Base-by-base conservation (phyloP, 2,888 invertebrate species). In the Ectemnius lituratus region DNA sequence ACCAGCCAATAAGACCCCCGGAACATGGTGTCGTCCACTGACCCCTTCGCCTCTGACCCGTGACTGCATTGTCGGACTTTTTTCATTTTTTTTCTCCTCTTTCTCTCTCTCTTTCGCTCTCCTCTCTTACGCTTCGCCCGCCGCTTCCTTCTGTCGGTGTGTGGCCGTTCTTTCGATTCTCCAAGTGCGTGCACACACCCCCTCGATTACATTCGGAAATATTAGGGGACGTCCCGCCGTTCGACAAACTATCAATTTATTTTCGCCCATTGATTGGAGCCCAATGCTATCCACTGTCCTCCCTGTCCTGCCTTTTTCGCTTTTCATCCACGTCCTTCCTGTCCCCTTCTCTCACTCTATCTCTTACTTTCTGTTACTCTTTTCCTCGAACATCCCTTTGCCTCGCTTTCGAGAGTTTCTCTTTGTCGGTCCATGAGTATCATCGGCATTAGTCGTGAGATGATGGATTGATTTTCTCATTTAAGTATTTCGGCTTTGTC, bases 201-300 rank as follows among this genome's bases (percentile, higher is more conserved):
- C 89, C 86, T 89, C 90, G 90, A 90, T 90, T 91, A 90, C 89
- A 88, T 89, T 90, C 90, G 90, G 90, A 90, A 90, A 90, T 90
- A 90, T 90, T 90, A 90, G 90, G 90, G 90, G 90, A 90, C 90
- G 90, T 87, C 90, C 90, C 88, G 88, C 81, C 86, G 89, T 83
- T 89, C 89, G 89, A 86, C 88, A 88, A 87, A 89, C 90, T 90
- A 90, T 90, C 90, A 90, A 90, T 90, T 90, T 90, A 89, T 89
- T 90, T 87, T 86, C 84, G 85, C 78, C 79, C 81, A 84, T 85
- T 81, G 84, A 84, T 84, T 83, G 83, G 71, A 58, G 27, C 68
- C 67, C 64, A 72, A 14, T 58, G 57, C 63, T 58, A 68, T 76
- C 59, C 70, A 61, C 28, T 56, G 56, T 60, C 6, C 13, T 45